Base-by-base conservation (phyloP, 2,113 vertebrate genomes). In the Amphilophus citrinellus region DNA sequence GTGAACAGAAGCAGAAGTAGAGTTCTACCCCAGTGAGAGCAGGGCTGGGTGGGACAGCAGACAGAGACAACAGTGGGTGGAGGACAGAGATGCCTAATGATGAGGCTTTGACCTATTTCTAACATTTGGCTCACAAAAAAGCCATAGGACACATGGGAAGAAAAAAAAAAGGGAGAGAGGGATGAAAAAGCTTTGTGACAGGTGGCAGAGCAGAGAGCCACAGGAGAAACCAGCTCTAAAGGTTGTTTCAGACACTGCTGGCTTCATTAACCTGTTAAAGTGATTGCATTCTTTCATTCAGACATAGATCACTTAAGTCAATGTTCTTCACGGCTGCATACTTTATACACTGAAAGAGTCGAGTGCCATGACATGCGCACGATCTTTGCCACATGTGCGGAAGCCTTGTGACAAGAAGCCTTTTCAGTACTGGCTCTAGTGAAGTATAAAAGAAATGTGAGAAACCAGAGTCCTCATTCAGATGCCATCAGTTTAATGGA, bases 31-130 rank as follows among this genome's bases (percentile, higher is more conserved):
- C 37, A 44, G n/a, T 4, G 32, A 77, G 24, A 39, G 61, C 3
- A 39, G 57, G 56, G 47, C 60, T 61, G 44, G 42, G n/a, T 85
- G 84, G 61, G 62, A 62, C 20, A 65, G 62, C 61, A 58, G 88
- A 84, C 76, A 80, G 66, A 84, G 27, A 65, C 32, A 75, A 76
- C 58, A 80, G 75, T 60, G 75, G 17, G 35, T 63, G 77, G 71
- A 63, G 47, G 61, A 73, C 59, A 78, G 57, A 71, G 44, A 79
- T 58, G 27, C 30, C 53, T 75, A 83, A 86, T 80, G 77, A 84
- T 61, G 79, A 85, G 66, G 71, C 50, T 35, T n/a, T 89, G 90
- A 92, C 85, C 91, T 79, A 89, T 83, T 91, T 92, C 58, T 77
- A 71, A 85, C 87, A 76, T 77, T 83, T 3, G 71, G 62, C 75